Evolutionary conservation across 2,888 invertebrate species (phyloP), one percentile per base, ranked within the genome.

Genomic region (Caenorhabditis imperialis): DNA sequence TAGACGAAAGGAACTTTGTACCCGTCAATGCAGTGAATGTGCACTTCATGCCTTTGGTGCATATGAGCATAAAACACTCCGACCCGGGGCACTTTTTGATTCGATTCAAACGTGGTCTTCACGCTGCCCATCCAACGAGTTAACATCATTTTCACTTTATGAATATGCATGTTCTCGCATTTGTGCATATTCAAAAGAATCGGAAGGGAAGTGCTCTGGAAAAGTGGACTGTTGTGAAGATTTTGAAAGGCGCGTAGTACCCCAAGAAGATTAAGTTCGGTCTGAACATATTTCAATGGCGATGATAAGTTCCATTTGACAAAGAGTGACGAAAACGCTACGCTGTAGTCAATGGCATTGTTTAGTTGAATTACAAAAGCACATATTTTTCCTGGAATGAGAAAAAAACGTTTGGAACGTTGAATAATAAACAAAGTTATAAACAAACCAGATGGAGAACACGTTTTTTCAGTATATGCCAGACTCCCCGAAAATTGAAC

Each of bases 321-420:
- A 8, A 79, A 71, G 5, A 79, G 42, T 1, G 77, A 70, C 8
- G 73, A 51, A 22, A 79, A 75, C 7, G 60, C 30, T 16, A 51
- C 60, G 30, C 69, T 77, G 65, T 86, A 87, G 73, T 86, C 86
- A 1, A 86, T 79, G 22, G 85, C 82, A 65, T 87, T 88, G 73
- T 87, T 85, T 42, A 88, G 76, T 69, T 87, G 87, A 14, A 87
- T 79, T 10, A 85, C 76, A 42, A 82, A 84, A 22, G 83, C 82
- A 55, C 87, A 87, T 16, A 57, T 71, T 23, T 74, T 74, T n/a
- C 78, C 84, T 84, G 51, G 6, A n/a, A n/a, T 40, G 47, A 47
- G 20, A 12, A 44, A 12, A 3, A 20, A 44, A 44, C 3, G 20
- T 22, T 6, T 40, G 16, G 20, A 22, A 47, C 6, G 42, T 42